These are phyloP conservation scores for Caenorhabditis drosophilae DNA, from an alignment of 2,888 invertebrate species.

Conservation along the genomic window DNA sequence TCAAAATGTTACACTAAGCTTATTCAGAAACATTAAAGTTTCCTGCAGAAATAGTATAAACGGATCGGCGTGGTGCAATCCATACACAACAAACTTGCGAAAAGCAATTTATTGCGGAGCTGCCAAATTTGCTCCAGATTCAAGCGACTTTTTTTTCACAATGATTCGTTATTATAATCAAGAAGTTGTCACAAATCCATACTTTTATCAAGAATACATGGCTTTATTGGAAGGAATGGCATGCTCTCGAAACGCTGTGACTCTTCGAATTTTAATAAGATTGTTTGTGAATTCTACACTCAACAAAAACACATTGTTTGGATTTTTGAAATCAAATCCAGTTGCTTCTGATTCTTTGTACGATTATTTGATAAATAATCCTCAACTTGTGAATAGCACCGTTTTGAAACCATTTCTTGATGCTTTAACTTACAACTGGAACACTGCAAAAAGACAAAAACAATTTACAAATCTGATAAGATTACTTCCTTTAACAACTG, in stretches of 20 bases:
- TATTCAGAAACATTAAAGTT: slow-evolving; percentile 27
- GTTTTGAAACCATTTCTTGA: slow-evolving; percentile 25
- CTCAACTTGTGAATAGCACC: slow-evolving; percentile 11
- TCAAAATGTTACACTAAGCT: slow-evolving; percentile 14
- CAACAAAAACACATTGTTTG: too few species aligned
- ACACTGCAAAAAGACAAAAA: slow-evolving; percentile 3
- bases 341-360: slow-evolving; percentile 23
- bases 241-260: slow-evolving; percentile 22
- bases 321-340: slow-evolving; percentile 31
- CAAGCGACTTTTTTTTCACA: slow-evolving; percentile 33
- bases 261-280: slow-evolving; percentile 20
- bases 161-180: slow-evolving; percentile 34
- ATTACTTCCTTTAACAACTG: background rate
- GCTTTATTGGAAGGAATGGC: slow-evolving; percentile 38
- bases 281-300: too few species aligned
- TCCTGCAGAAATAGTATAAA: slow-evolving; percentile 30
- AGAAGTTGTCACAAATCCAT: slow-evolving; percentile 38
- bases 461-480: slow-evolving; percentile 13
- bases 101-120: slow-evolving; percentile 48
- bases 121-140: slow-evolving; percentile 21
- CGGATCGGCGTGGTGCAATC: slow-evolving; percentile 45
- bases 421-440: slow-evolving; percentile 41
- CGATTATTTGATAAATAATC: slow-evolving; percentile 14
- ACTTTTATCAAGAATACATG: slow-evolving; percentile 48
- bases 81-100: slow-evolving; percentile 39